Base-by-base conservation (phyloP, 2,113 vertebrate species). In the Xenopus borealis region DNA sequence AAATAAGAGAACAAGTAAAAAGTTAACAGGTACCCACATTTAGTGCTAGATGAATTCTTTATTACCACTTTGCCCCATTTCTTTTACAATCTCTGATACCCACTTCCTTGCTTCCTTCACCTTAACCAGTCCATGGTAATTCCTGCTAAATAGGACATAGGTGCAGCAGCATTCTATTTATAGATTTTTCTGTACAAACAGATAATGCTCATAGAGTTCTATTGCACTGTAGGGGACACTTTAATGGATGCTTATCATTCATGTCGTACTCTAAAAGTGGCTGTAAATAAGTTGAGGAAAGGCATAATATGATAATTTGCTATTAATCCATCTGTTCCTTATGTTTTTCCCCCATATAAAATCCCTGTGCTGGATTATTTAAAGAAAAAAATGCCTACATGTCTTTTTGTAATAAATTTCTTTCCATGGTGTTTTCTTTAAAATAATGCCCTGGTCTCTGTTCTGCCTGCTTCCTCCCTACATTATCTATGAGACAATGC, bases 11-110 rank as follows among this genome's bases (percentile, higher is more conserved):
- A n/a, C 16, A 16, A 55, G 16, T 7, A 40, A 55, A n/a, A n/a
- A 16, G 53, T 55, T 55, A 55, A 55, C 53, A 16, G 18, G 17
- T 17, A 55, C 1, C 17, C 53, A 55, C 16, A n/a, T 16, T 55
- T n/a, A 55, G 14, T 55, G 6, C 53, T n/a, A 7, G 14, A 50
- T 50, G 12, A 50, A 50, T 55, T 55, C 16, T 2, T 55, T 55
- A 8, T n/a, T n/a, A 16, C 17, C 53, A 16, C n/a, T 8, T 12
- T 17, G 16, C 59, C 11, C 5, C 12, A 19, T 62, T 62, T 27
- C 59, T 27, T 1, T 12, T 81, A 70, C 80, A 79, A 68, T 80
- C 85, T 83, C 84, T 84, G 77, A 78, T 0, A 63, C 80, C 79
- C 61, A 62, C 58, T 0, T 1, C 80, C 79, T 71, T 50, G 47